Evolutionary conservation across 2,888 invertebrate genomes (phyloP).

Genomic region (Clusia tigrina): DNA sequence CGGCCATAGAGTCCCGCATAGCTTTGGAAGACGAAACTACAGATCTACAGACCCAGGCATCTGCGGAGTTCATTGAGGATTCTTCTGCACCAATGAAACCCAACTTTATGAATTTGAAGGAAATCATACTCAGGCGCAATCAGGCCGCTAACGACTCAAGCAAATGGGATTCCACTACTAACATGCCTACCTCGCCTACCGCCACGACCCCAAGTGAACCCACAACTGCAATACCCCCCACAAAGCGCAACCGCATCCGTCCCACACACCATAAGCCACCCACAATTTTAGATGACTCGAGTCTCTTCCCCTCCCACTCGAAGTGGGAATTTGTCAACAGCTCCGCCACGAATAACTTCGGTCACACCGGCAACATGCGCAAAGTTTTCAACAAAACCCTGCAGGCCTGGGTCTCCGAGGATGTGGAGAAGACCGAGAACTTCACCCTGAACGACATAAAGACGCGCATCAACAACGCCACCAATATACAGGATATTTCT

Average conservation of each 20-base stretch:
- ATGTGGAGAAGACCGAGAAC: constrained; percentile 60
- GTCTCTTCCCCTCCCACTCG: constrained; percentile 62
- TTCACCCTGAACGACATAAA: constrained; percentile 56
- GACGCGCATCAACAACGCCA: constrained; percentile 61
- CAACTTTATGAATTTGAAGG: constrained; percentile 62
- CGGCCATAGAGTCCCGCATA: constrained; percentile 75
- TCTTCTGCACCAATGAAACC: constrained; percentile 44
- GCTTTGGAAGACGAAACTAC: constrained; percentile 63
- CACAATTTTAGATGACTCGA: constrained; percentile 58
- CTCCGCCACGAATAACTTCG: constrained; percentile 49
- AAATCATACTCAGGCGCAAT: constrained; percentile 59
- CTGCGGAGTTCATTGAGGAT: constrained; percentile 56
- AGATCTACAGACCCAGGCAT: constrained; percentile 10
- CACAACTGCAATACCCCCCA: constrained; percentile 35
- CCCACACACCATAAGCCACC: constrained; percentile 45
- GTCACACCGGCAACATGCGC: constrained; percentile 63
- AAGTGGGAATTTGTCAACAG: constrained; percentile 71
- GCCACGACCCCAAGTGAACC: constrained; percentile 31
- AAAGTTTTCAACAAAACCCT: constrained; percentile 71
- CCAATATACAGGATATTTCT: constrained; percentile 70
- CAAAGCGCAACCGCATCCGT: constrained; percentile 48
- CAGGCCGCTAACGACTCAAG: constrained; percentile 30
- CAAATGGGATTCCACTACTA: constrained; percentile 12
- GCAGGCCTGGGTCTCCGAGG: constrained; percentile 71
- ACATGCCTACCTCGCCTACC: constrained; percentile 22